phyloP scores from a whole-genome alignment of 2,113 vertebrate genomes.

The Lonchura striata region DNA sequence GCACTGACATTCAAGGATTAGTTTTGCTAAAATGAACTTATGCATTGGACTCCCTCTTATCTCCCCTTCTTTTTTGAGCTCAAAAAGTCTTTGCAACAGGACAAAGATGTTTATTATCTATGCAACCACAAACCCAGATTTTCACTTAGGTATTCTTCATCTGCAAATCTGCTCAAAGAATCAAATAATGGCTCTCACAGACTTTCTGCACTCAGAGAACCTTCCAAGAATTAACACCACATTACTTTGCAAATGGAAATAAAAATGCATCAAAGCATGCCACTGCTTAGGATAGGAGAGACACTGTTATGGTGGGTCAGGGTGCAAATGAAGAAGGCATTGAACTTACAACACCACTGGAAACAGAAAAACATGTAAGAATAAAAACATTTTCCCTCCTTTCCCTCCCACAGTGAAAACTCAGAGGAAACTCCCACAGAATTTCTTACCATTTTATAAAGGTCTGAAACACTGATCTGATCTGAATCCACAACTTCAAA shows the following conservation, averaged over 20 bases:
- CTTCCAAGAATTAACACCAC: background rate
- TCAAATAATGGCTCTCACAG: rapidly evolving
- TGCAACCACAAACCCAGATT: background rate
- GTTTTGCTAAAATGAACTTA: background rate
- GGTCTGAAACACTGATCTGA: constrained; percentile 95
- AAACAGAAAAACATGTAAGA: background rate
- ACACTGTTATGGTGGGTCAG: background rate
- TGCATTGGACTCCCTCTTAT: background rate
- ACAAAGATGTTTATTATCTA: background rate
- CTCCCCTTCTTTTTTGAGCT: background rate
- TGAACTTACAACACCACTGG: rapidly evolving
- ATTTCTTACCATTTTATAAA: constrained; percentile 94
- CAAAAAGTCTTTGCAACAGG: background rate
- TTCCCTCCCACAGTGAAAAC: background rate
- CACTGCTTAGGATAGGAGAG: background rate
- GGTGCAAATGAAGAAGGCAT: background rate
- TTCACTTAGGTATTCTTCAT: background rate
- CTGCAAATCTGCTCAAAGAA: background rate
- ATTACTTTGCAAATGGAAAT: background rate
- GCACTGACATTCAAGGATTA: background rate
- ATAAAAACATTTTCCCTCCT: background rate
- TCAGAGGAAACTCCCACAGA: background rate
- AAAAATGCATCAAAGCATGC: background rate
- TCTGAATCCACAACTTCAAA: constrained; percentile 97
- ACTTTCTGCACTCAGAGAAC: background rate